Evolutionary conservation across 2,113 vertebrate genomes (phyloP), one percentile per base, ranked within the genome.

Genomic region (Oplegnathus fasciatus): DNA sequence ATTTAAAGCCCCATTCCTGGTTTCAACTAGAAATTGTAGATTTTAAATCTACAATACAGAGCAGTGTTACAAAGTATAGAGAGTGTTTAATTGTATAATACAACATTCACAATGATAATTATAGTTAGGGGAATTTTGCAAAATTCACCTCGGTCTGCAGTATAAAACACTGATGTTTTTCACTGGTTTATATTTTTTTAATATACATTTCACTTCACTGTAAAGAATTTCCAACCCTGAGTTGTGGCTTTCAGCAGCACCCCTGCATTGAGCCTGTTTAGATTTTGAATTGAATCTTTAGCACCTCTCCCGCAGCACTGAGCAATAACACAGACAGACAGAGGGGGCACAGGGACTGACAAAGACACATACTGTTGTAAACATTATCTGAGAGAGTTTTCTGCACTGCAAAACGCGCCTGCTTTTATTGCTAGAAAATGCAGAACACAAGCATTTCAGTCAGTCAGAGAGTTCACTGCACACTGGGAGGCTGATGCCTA

Each of bases 321-420:
- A 78, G 40, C 46, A 75, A 37, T 69, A 57, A 77, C 50, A 82
- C 48, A 78, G 15, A n/a, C 71, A 72, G 44, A 46, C 58, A 78
- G 78, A 60, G 22, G 42, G 34, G 67, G 24, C 55, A 37, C 40
- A 11, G 75, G 20, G 20, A 57, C 46, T 65, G 67, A 69, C 46
- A 82, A 37, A 80, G 42, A 79, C 42, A 17, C 75, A 72, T 28
- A 58, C 34, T 67, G 52, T 70, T 62, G 40, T 68, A 24, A 85
- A 75, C 58, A 32, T 83, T 24, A n/a, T 84, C 64, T 22, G 11
- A 54, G 13, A n/a, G 54, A 70, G 58, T 44, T 73, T 68, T 72
- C 18, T 70, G 9, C 24, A 30, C 52, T 44, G 54, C 14, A 20
- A n/a, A 55, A 48, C 24, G 10, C 61, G 24, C 24, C 30, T 61